A percentile compares a stretch with the other conserved stretches of the same genome.
phyloP scores from a whole-genome alignment of 2,797 vertebrate species.

The Percopsis omiscomaycus region DNA sequence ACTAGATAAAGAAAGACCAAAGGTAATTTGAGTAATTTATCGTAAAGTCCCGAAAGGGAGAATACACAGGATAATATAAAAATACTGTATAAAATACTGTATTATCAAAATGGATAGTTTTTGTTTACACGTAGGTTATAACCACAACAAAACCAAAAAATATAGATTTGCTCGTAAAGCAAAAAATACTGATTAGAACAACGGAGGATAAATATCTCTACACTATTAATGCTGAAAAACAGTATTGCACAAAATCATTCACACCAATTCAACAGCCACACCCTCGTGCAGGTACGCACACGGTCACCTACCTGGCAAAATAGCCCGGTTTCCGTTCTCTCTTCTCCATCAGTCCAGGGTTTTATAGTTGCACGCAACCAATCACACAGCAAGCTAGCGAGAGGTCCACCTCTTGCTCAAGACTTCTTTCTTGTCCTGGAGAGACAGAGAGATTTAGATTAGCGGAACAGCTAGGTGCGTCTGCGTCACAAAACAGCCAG shows the following conservation, averaged over 20 bases:
- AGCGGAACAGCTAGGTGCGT: constrained; percentile 15
- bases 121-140: too few species aligned
- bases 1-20: neutral
- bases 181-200: neutral
- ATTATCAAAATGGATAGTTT: too few species aligned
- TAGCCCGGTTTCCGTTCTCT: constrained; percentile 79
- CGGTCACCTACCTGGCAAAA: constrained; percentile 74
- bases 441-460: neutral
- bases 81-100: too few species aligned
- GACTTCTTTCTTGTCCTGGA: constrained; percentile 44
- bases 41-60: neutral
- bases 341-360: constrained; percentile 73
- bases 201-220: neutral
- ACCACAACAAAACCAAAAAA: too few species aligned
- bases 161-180: neutral
- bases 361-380: constrained; percentile 48
- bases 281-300: neutral
- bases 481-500: constrained; percentile 19
- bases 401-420: constrained; percentile 30
- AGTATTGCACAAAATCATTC: neutral
- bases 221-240: neutral
- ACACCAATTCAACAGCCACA: neutral
- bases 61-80: neutral
- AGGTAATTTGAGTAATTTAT: neutral
- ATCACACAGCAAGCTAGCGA: constrained; percentile 27